These are phyloP conservation scores for Acanthopleura granulata DNA, from an alignment of 2,888 invertebrate species.

Conservation along the genomic window DNA sequence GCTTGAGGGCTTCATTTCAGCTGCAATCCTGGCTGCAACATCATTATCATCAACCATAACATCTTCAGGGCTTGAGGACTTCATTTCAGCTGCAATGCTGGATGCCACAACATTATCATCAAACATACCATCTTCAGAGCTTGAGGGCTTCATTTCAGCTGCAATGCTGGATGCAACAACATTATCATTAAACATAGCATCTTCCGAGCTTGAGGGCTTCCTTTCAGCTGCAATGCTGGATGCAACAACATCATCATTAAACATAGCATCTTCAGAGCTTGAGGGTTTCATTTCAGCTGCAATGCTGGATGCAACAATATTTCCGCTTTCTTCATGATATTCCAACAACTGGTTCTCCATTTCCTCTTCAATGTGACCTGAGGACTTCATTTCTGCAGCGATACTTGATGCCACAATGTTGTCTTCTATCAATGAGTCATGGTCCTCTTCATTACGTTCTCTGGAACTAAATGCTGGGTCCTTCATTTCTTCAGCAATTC, in stretches of 20 bases:
- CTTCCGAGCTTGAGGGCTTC: no score
- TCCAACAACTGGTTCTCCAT: neutral
- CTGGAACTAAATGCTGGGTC: no score
- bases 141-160: neutral
- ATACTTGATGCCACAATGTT: no score
- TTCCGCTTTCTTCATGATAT: neutral
- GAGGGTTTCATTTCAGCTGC: slow-evolving; percentile 20
- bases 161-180: slow-evolving; percentile 22
- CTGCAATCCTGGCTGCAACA: neutral
- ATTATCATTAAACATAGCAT: slow-evolving; percentile 9
- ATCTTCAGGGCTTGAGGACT: no score
- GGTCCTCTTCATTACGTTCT: no score
- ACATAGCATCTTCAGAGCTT: no score
- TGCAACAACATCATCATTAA: slow-evolving; percentile 21
- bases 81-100: neutral
- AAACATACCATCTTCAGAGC: no score
- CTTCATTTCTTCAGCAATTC: neutral
- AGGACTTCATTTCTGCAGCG: no score
- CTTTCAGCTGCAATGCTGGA: slow-evolving; percentile 18
- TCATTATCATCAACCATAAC: neutral
- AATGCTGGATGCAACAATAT: slow-evolving; percentile 22
- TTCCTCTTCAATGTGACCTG: neutral
- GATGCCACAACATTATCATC: neutral
- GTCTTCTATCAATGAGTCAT: no score
- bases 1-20: neutral